Conservation (phyloP, 2,888 invertebrate genomes). For the Standfussiana lucernea region DNA sequence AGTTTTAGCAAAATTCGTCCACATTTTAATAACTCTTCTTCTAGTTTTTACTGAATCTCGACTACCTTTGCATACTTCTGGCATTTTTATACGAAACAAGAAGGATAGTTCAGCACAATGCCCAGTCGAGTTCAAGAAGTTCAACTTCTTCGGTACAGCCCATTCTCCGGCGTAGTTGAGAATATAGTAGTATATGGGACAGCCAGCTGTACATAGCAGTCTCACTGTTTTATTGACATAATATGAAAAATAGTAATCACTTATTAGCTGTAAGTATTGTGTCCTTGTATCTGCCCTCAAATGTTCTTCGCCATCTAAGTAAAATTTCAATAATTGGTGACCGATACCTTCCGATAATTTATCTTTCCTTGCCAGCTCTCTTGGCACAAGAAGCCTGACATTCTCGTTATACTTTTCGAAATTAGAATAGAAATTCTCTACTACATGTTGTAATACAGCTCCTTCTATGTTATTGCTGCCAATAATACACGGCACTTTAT, state of each 20-base stretch:
- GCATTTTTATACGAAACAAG: slow-evolving; percentile 78
- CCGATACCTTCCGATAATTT: slow-evolving; percentile 78
- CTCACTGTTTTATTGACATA: slow-evolving; percentile 83
- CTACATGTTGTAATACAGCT: slow-evolving; percentile 75
- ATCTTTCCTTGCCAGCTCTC: slow-evolving; percentile 75
- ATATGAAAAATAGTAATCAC: slow-evolving; percentile 85
- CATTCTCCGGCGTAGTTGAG: slow-evolving; percentile 83
- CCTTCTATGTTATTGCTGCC: slow-evolving; percentile 85
- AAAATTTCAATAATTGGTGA: slow-evolving; percentile 82
- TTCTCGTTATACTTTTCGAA: slow-evolving; percentile 82
- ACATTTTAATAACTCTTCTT: slow-evolving; percentile 83
- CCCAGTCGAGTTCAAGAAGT: slow-evolving; percentile 79
- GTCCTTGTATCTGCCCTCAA: slow-evolving; percentile 78
- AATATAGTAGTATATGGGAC: slow-evolving; percentile 84
- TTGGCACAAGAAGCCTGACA: slow-evolving; percentile 80
- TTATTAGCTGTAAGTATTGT: slow-evolving; percentile 84
- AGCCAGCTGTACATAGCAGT: slow-evolving; percentile 77
- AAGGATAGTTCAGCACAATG: slow-evolving; percentile 84
- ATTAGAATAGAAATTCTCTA: slow-evolving; percentile 77
- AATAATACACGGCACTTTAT: slow-evolving; percentile 86
- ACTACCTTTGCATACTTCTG: slow-evolving; percentile 79
- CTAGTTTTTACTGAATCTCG: slow-evolving; percentile 81
- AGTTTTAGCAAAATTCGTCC: slow-evolving; percentile 89
- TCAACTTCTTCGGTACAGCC: slow-evolving; percentile 75
- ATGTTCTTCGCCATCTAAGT: slow-evolving; percentile 78